Base-by-base conservation (phyloP, 2,797 vertebrate species). In the Morus bassanus region DNA sequence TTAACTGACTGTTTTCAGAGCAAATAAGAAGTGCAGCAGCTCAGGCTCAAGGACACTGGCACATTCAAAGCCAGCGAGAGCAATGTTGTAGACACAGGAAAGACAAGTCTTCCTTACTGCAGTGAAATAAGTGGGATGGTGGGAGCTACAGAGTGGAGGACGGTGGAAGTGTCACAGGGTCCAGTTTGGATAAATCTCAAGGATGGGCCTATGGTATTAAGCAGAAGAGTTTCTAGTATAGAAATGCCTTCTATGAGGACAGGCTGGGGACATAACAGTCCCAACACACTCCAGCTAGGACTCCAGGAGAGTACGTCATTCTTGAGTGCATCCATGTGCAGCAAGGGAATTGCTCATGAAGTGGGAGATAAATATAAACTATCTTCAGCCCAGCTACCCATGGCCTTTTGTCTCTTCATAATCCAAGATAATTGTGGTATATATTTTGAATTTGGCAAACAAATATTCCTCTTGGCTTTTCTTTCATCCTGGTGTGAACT, bases 231-330 rank as follows among this genome's bases (percentile, higher is more conserved):
- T 15, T 85, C 25, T 43, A 24, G 22, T 9, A 15, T 4, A 11
- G 18, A 39, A 74, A 53, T 43, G 30, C 10, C 37, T n/a, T 39
- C 45, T 60, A 11, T 43, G 64, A 63, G 24, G 46, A 27, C 48
- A 53, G 31, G 3, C 6, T n/a, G 67, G 51, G 48, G 46, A 82
- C 4, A 5, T 19, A 10, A 25, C 46, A 37, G 17, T 4, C 21
- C 22, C 59, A 17, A 12, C n/a, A 14, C 17, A 33, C 13, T 85
- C 41, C 70, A 70, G 8, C 12, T 21, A 50, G 39, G 63, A 59
- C 19, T 30, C 1, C 4, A 57, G 5, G 2, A 11, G 51, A 30
- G 27, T 0, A 10, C 3, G 3, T 24, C 2, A 3, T 21, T 65
- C 50, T 33, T n/a, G 31, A 54, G 30, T 19, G 22, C 37, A 51